A percentile compares a stretch with the other conserved stretches of the same genome.
Evolutionary conservation across 2,797 vertebrate genomes (phyloP).

Genomic region (Sebastiscus tertius): DNA sequence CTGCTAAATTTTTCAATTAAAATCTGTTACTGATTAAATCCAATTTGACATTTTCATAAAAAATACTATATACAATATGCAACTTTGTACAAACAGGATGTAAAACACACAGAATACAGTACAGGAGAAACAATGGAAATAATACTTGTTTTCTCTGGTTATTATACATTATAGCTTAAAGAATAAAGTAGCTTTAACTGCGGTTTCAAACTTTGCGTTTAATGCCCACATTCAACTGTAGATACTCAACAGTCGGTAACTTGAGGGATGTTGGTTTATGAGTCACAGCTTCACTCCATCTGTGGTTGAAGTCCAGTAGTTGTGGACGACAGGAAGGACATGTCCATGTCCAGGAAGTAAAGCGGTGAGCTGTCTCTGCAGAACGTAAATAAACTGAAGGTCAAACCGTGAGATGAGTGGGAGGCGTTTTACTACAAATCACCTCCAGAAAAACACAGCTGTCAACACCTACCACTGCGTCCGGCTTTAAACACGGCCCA

Average conservation of each 20-base stretch:
- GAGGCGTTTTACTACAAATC: constrained; percentile 9
- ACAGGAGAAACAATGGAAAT: constrained; percentile 7
- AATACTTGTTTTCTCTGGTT: not conserved
- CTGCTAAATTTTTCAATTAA: not conserved
- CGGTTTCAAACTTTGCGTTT: constrained; percentile 9
- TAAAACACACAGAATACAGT: not conserved
- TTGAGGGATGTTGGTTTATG: not conserved
- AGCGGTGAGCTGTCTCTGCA: constrained; percentile 29
- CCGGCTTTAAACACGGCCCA: constrained; percentile 58
- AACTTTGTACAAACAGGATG: constrained; percentile 48
- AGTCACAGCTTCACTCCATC: constrained; percentile 16
- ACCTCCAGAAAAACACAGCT: not conserved
- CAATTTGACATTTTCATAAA: not conserved
- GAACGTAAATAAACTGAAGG: constrained; percentile 59
- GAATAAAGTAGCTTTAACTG: constrained; percentile 22
- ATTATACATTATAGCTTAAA: not conserved
- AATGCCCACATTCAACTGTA: not conserved
- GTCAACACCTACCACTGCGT: constrained; percentile 36
- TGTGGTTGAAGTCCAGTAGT: constrained; percentile 18
- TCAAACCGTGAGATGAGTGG: constrained; percentile 20
- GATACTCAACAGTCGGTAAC: not conserved
- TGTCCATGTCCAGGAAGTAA: constrained; percentile 25
- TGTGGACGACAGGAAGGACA: constrained; percentile 16
- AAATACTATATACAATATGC: constrained; percentile 52
- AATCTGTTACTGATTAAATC: not conserved